Evolutionary conservation across 2,888 invertebrate species (phyloP).

Genomic region (Bedellia somnulentella): DNA sequence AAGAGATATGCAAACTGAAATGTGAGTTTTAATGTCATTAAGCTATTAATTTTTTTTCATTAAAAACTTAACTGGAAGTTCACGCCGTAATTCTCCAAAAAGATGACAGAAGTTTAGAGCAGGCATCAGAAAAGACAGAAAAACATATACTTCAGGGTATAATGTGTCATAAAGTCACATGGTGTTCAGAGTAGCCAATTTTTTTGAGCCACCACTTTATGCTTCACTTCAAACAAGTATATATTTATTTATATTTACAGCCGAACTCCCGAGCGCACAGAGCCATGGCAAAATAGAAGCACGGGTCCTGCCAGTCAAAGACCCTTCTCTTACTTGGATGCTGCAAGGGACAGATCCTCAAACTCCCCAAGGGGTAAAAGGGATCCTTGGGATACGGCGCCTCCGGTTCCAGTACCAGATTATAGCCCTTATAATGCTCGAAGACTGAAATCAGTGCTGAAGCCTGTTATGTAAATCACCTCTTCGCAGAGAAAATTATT

Average conservation of each 20-base stretch:
- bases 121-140: too few relatives aligned
- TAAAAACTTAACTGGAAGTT: too few relatives aligned
- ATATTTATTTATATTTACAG: conserved; percentile 7
- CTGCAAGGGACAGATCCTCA: conserved; percentile 18
- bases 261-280: conserved; percentile 23
- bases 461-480: conserved; percentile 18
- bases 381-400: conserved; percentile 18
- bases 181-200: neutral
- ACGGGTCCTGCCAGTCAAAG: conserved; percentile 13
- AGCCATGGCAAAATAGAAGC: conserved; percentile 27
- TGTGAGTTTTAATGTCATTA: too few relatives aligned
- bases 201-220: neutral
- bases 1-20: too few relatives aligned
- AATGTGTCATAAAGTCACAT: neutral
- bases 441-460: conserved; percentile 38
- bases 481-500: too few relatives aligned
- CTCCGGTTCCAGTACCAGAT: conserved; percentile 32
- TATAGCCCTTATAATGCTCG: conserved; percentile 30
- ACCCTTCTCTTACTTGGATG: conserved; percentile 37
- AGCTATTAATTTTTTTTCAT: too few relatives aligned
- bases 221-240: neutral
- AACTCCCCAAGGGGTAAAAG: conserved; percentile 18
- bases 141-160: too few relatives aligned
- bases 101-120: too few relatives aligned
- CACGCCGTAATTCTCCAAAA: too few relatives aligned